Evolutionary conservation across 2,888 invertebrate species (phyloP), one percentile per base, ranked within the genome.

Genomic region (Spisula subtruncata): DNA sequence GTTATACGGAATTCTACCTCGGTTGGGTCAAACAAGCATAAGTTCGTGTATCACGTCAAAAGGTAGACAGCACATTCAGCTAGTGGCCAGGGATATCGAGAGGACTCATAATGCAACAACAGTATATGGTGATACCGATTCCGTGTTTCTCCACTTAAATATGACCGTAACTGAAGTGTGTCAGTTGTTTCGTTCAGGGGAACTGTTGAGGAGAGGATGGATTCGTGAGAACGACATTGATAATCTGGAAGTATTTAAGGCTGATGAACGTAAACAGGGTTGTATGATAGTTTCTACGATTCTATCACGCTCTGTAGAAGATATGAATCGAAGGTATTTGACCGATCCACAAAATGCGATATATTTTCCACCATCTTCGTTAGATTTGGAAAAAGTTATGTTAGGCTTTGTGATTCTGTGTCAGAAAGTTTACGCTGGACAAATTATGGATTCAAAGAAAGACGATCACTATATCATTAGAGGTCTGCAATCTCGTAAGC

Each of bases 321-420:
- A 85, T 14, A 20, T 85, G 46, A 85, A 85, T 46, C 25, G 71
- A 6, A 35, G 32, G n/a, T 29, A 71, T 71, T 46, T 85, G n/a
- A 35, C 32, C 12, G n/a, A 85, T 25, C 71, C 84, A 20, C 35
- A 85, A 20, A 32, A 29, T 20, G 84, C 84, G 10, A 85, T 85
- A 14, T 85, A 46, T 25, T 18, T 41, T n/a, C 84, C 84, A 35
- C 84, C 84, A 25, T 46, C 46, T 35, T 71, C 66, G 51, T 51
- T 85, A 14, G 85, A 85, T 5, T 79, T 79, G 54, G 85, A 85
- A 51, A 85, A 85, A 32, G 79, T 79, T 20, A 85, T 85, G 85
- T 35, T 85, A 32, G 79, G 79, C 12, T 85, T 85, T 29, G 79
- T 79, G 6, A 85, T 85, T 46, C 71, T n/a, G 20, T n/a, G 48